Evolutionary conservation across 2,888 invertebrate species (phyloP).

Genomic region (Tachina grossa): DNA sequence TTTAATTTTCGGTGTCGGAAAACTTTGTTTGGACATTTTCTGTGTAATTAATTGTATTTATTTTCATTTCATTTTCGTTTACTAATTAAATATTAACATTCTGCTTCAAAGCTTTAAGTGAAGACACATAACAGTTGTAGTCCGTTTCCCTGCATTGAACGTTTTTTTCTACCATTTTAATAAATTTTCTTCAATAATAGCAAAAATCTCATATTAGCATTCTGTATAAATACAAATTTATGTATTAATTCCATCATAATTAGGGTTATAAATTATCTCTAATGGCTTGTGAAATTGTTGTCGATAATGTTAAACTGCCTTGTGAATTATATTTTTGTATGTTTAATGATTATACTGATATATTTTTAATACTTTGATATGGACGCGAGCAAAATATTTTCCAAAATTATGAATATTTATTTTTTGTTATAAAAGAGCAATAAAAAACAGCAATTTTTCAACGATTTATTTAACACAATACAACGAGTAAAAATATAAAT

Average conservation of each 20-base stretch:
- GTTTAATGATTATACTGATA: background rate
- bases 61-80: no score
- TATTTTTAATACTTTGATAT: background rate
- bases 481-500: background rate
- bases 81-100: no score
- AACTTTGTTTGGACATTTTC: no score
- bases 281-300: slow-evolving; percentile 57
- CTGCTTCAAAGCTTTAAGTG: no score
- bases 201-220: background rate
- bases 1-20: no score
- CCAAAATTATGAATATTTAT: background rate
- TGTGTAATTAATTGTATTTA: no score
- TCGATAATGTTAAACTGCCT: slow-evolving; percentile 35
- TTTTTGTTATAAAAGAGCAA: background rate
- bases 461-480: slow-evolving; percentile 33
- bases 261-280: slow-evolving; percentile 57
- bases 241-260: slow-evolving; percentile 26
- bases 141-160: no score
- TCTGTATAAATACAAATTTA: slow-evolving; percentile 18
- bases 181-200: no score
- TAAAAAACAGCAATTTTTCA: background rate
- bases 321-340: background rate
- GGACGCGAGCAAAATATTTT: background rate
- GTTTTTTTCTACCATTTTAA: no score
- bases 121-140: no score